phyloP scores from a whole-genome alignment of 2,797 vertebrate genomes.

The Fratercula arctica region DNA sequence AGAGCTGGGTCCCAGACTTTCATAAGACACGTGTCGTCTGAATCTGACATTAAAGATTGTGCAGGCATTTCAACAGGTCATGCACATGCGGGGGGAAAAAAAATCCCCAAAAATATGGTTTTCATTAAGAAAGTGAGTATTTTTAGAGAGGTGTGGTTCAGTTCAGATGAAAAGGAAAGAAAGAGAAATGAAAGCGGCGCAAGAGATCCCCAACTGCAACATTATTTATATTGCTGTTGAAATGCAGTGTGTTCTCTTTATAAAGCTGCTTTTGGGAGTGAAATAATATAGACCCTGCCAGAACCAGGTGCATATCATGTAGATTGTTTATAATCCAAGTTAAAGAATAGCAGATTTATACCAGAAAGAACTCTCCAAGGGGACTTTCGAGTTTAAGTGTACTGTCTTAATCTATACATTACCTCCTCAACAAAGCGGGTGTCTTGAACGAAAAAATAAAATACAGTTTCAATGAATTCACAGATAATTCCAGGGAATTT shows the following conservation, averaged over 20 bases:
- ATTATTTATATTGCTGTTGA: conserved; percentile 66
- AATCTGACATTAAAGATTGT: conserved; percentile 78
- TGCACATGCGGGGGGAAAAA: not conserved
- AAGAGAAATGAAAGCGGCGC: conserved; percentile 47
- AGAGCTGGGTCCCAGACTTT: conserved; percentile 74
- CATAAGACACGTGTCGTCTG: conserved; percentile 81
- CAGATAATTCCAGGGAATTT: conserved; percentile 48
- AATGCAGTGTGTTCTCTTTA: conserved; percentile 59
- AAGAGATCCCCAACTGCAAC: conserved; percentile 57
- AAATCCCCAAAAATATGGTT: conserved; percentile 76
- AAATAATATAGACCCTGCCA: conserved; percentile 41
- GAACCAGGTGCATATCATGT: conserved; percentile 50
- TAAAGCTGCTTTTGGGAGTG: conserved; percentile 54
- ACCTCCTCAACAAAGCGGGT: conserved; percentile 31
- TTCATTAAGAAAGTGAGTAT: conserved; percentile 81
- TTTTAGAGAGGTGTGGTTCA: conserved; percentile 80
- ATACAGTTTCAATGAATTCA: conserved; percentile 41
- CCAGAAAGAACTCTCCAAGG: conserved; percentile 40
- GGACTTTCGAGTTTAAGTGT: conserved; percentile 31
- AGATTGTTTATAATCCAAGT: conserved; percentile 52
- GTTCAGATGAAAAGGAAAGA: conserved; percentile 63
- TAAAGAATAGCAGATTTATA: conserved; percentile 57
- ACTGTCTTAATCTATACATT: conserved; percentile 47
- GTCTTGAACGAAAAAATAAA: conserved; percentile 18
- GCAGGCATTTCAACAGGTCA: conserved; percentile 76